Conservation (phyloP, 2,113 vertebrate species). For the Sturnira hondurensis region DNA sequence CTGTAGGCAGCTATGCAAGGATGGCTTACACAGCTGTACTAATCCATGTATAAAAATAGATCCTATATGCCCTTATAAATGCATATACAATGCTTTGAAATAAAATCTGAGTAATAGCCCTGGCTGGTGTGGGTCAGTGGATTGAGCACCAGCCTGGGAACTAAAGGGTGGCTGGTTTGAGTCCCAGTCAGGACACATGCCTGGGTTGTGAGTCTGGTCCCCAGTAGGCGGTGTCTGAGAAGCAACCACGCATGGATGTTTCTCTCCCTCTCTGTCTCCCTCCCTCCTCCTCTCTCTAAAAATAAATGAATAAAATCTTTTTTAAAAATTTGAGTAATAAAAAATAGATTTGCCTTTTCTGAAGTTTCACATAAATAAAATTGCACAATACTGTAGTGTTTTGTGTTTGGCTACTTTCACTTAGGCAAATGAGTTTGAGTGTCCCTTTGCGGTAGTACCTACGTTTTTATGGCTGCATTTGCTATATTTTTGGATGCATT, state of each 20-base stretch:
- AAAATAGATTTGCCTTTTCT: not conserved
- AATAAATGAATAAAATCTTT: no score
- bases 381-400: not conserved
- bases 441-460: not conserved
- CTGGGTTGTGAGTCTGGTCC: no score
- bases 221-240: no score
- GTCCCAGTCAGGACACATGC: no score
- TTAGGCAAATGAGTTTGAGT: not conserved
- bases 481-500: not conserved
- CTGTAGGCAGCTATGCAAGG: not conserved
- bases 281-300: no score
- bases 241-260: no score
- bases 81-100: constrained; percentile 19
- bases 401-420: not conserved
- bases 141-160: no score
- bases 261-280: no score
- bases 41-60: not conserved
- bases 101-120: not conserved
- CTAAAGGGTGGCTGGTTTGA: no score
- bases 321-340: not conserved
- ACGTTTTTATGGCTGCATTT: not conserved
- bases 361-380: not conserved
- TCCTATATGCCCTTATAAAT: not conserved
- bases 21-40: not conserved
- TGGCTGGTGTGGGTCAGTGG: no score